Conservation (phyloP, 2,888 invertebrate genomes). For the Tetheella fluctuosa region DNA sequence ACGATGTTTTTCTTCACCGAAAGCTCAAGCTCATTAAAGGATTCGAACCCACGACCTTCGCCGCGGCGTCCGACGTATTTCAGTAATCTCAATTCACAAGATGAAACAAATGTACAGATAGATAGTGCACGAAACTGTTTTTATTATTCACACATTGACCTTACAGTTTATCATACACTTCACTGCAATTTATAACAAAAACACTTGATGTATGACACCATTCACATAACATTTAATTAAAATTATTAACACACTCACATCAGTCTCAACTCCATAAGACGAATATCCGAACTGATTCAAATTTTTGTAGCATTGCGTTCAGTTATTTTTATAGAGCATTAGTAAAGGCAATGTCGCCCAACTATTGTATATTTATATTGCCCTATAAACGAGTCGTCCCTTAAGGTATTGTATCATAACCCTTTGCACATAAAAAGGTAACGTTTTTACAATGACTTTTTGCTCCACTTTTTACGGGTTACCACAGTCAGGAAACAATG, state of each 20-base stretch:
- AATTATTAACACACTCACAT: constrained; percentile 34
- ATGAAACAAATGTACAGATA: not conserved
- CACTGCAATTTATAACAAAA: constrained; percentile 12
- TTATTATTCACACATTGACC: not conserved
- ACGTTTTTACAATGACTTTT: constrained; percentile 63
- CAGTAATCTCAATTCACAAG: not conserved
- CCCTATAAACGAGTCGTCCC: constrained; percentile 69
- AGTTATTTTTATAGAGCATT: constrained; percentile 70
- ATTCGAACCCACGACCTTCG: too few species aligned
- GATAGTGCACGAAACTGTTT: not conserved
- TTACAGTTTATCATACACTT: not conserved
- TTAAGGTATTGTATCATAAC: constrained; percentile 60
- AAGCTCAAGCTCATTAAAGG: too few species aligned
- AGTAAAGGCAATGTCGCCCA: constrained; percentile 65
- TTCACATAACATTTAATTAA: constrained; percentile 22
- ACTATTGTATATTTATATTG: constrained; percentile 72
- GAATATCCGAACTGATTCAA: constrained; percentile 69
- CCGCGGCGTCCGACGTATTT: not conserved
- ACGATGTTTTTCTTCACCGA: too few species aligned
- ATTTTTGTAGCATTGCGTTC: constrained; percentile 53
- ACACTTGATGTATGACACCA: constrained; percentile 22
- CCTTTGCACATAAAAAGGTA: constrained; percentile 63
- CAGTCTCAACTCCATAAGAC: constrained; percentile 62
- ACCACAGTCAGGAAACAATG: constrained; percentile 77
- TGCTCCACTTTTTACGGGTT: constrained; percentile 73